Conservation (phyloP, 2,888 invertebrate species). For the Brachycybe producta region DNA sequence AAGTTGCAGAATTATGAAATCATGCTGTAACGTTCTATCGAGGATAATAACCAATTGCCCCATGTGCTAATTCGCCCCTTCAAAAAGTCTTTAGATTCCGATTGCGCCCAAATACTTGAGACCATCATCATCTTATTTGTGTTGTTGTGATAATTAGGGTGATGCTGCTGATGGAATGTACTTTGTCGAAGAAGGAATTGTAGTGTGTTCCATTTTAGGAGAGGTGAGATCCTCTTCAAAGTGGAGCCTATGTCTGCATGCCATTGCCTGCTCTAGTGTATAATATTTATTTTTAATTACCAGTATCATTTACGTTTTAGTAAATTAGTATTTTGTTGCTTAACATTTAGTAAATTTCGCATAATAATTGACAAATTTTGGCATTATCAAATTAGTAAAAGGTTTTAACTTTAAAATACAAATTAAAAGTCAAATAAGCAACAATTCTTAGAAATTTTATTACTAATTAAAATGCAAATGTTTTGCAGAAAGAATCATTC, state of each 20-base stretch:
- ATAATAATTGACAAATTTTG: no score
- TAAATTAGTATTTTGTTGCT: not conserved
- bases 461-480: no score
- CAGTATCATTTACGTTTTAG: not conserved
- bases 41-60: not conserved
- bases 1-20: no score
- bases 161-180: conserved; percentile 96
- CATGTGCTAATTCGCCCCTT: no score
- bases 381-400: no score
- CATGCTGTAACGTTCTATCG: not conserved
- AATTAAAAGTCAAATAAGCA: no score
- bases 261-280: not conserved
- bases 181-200: conserved; percentile 85
- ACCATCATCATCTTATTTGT: not conserved
- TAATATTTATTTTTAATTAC: not conserved
- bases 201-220: conserved; percentile 72
- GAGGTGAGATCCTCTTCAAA: conserved; percentile 38
- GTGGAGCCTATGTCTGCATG: no score
- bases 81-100: no score
- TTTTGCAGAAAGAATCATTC: conserved; percentile 18
- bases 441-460: no score
- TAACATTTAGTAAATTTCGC: no score
- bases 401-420: no score
- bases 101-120: not conserved
- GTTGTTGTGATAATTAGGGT: conserved; percentile 36